Percentiles rank a stretch among this genome's conserved stretches.
These are phyloP conservation scores for Phania funesta DNA, from an alignment of 2,888 invertebrate genomes.

Conservation along the genomic window DNA sequence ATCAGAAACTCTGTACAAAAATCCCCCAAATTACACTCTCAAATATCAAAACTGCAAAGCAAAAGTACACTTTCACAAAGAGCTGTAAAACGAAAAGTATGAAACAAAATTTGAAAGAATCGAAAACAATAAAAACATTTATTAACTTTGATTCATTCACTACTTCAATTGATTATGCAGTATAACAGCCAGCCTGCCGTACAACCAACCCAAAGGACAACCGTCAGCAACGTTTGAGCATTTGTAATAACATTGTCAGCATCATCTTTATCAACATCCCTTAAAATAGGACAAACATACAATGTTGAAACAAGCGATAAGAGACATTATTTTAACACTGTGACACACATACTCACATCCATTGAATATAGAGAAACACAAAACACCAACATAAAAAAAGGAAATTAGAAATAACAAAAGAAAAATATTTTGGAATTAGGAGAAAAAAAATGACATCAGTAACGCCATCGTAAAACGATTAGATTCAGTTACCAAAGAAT, in stretches of 20 bases:
- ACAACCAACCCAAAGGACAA: conserved; percentile 20
- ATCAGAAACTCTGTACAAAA: conserved; percentile 14
- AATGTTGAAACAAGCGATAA: conserved; percentile 45
- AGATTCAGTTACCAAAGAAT: conserved; percentile 76
- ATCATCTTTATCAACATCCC: conserved; percentile 47
- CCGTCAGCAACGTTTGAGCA: conserved; percentile 20
- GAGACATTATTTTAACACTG: conserved; percentile 45
- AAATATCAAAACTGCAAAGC: background rate
- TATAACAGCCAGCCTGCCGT: conserved; percentile 12
- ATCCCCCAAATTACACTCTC: background rate
- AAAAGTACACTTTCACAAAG: background rate
- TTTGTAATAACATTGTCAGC: conserved; percentile 17
- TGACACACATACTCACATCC: conserved; percentile 1
- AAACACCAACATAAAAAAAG: conserved; percentile 32
- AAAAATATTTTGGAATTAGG: background rate
- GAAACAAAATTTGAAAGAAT: conserved; percentile 20
- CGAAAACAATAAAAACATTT: conserved; percentile 36
- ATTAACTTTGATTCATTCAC: conserved; percentile 48
- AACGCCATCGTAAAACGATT: conserved; percentile 71
- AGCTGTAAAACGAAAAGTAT: conserved; percentile 18
- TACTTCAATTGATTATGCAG: too few relatives aligned
- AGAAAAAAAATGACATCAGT: conserved; percentile 48
- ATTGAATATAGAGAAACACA: background rate
- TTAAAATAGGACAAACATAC: conserved; percentile 43
- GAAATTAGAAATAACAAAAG: conserved; percentile 33